A percentile compares a stretch with the other conserved stretches of the same genome.
Evolutionary conservation across 1,140 invertebrate species (phyloP).

Genomic region (Pseudomyrmex gracilis): DNA sequence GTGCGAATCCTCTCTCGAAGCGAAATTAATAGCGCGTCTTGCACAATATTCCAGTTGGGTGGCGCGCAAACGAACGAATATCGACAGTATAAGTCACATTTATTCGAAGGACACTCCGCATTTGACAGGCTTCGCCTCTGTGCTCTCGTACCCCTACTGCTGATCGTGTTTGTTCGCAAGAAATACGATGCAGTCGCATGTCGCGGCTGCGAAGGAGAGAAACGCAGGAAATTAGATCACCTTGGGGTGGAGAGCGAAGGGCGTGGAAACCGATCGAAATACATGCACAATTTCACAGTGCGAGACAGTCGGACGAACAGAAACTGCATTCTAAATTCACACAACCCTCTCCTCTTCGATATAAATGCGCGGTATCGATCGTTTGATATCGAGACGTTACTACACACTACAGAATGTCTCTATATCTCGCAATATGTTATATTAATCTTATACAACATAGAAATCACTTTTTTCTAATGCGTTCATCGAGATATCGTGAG

Average conservation of each 20-base stretch:
- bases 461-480: neutral
- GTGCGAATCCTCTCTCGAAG: slow-evolving; percentile 36
- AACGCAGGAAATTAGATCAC: slow-evolving; percentile 68
- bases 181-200: slow-evolving; percentile 34
- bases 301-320: slow-evolving; percentile 36
- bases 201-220: slow-evolving; percentile 23
- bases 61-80: neutral
- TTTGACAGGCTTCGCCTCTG: neutral
- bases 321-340: slow-evolving; percentile 54
- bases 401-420: neutral
- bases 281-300: slow-evolving; percentile 24
- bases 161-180: slow-evolving; percentile 61
- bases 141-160: slow-evolving; percentile 37
- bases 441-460: neutral
- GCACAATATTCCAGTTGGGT: slow-evolving; percentile 5
- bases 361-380: slow-evolving; percentile 16
- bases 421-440: neutral
- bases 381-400: neutral
- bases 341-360: neutral
- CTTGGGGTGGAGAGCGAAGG: slow-evolving; percentile 16
- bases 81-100: slow-evolving; percentile 28
- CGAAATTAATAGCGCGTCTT: slow-evolving; percentile 46
- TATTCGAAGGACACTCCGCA: neutral
- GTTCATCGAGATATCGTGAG: neutral
- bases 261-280: neutral